Evolutionary conservation across 2,113 vertebrate genomes (phyloP).

Genomic region (Callithrix jacchus): DNA sequence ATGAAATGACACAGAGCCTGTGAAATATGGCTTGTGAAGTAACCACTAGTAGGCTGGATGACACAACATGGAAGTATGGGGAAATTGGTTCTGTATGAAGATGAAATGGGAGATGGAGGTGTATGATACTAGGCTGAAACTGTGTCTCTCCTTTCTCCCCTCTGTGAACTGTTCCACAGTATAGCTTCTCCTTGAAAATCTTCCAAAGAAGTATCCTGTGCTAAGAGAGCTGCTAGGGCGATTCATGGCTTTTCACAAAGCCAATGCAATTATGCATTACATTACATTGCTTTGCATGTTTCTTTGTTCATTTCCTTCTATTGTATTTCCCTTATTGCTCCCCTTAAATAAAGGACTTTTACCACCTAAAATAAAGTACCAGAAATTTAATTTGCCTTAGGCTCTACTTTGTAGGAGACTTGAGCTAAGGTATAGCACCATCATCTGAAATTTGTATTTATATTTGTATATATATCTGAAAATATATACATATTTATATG

Average conservation of each 20-base stretch:
- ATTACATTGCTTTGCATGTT: not conserved
- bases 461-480: not conserved
- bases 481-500: too few relatives aligned
- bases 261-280: not conserved
- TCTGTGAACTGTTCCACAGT: not conserved
- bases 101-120: not conserved
- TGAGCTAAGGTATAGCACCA: not conserved
- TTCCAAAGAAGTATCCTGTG: not conserved
- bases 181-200: not conserved
- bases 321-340: not conserved
- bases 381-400: not conserved
- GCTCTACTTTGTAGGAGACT: not conserved
- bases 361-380: not conserved
- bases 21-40: not conserved
- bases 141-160: not conserved
- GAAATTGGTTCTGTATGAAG: not conserved
- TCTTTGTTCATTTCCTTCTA: not conserved
- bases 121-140: not conserved
- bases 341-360: not conserved
- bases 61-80: not conserved
- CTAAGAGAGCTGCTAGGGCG: not conserved
- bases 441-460: not conserved
- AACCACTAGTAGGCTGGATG: not conserved
- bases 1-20: not conserved
- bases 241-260: not conserved